These are phyloP conservation scores for Lepidocyrtoides sp. DNA, from an alignment of 2,888 invertebrate genomes.

Conservation along the genomic window DNA sequence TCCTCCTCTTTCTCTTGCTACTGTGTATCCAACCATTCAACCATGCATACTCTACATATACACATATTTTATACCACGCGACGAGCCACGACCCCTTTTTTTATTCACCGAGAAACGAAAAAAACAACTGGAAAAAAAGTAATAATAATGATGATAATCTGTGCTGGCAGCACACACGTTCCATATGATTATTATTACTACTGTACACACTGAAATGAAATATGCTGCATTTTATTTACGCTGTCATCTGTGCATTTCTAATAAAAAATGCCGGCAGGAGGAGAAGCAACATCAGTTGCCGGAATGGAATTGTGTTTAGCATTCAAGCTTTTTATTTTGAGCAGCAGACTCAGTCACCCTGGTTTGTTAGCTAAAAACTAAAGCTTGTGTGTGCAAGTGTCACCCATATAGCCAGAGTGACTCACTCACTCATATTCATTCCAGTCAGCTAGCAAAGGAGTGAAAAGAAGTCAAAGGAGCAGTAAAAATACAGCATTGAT, in stretches of 20 bases:
- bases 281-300: too few species aligned
- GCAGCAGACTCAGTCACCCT: conserved; percentile 22
- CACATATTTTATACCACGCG: too few species aligned
- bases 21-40: conserved; percentile 22
- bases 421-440: conserved; percentile 19
- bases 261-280: conserved; percentile 15
- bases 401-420: conserved; percentile 36
- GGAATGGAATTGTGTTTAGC: not conserved
- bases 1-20: not conserved
- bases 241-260: conserved; percentile 21
- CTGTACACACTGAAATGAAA: not conserved
- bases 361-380: conserved; percentile 5
- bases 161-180: conserved; percentile 52
- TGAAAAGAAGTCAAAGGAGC: not conserved
- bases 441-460: too few species aligned
- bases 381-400: not conserved
- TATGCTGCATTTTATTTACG: not conserved
- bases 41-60: too few species aligned
- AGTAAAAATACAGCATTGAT: too few species aligned
- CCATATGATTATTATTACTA: conserved; percentile 31
- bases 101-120: not conserved
- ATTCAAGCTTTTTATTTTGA: too few species aligned
- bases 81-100: conserved; percentile 54
- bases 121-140: conserved; percentile 22
- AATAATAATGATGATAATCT: conserved; percentile 56